Base-by-base conservation (phyloP, 2,113 vertebrate species). In the Anas platyrhynchos region DNA sequence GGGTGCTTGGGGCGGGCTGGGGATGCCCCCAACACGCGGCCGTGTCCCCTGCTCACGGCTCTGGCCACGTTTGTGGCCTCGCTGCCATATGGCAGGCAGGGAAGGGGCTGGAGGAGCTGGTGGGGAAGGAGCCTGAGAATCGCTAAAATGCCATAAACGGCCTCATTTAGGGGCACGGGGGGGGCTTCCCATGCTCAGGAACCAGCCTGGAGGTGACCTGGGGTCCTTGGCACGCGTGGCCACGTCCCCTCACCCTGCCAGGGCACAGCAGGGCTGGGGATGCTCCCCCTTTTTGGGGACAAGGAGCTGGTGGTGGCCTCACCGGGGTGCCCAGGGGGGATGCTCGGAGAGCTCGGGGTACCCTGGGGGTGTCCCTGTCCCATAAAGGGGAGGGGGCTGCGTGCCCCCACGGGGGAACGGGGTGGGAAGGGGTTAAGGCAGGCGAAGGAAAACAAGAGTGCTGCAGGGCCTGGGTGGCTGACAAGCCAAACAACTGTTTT, bases 401-500 rank as follows among this genome's bases (percentile, higher is more conserved):
- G 7, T 21, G 82, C 41, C 74, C 36, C 73, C 7, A 2, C 55
- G 16, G 61, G 86, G 78, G 63, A 25, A 41, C 1, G 21, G 83
- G 87, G 69, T 50, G 89, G 52, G 31, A 93, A 95, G 80, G 97
- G 90, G 97, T 95, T 95, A 91, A 94, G 34, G 32, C 48, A 68
- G 78, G 90, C 56, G 1, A 88, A 90, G 95, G 92, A 89, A 95
- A 29, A 94, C 95, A 94, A 93, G 94, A 95, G 94, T 94, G 93
- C 90, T 97, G 92, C 96, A 77, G 94, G 91, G 94, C 95, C 97
- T 91, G 89, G 96, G 96, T 95, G 90, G 91, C 86, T 67, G 74
- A 96, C 97, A 96, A 95, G 96, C 94, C 96, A 89, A 96, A 97
- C 95, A 96, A 97, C 97, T 96, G 97, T 90, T 97, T 97, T 94